A percentile compares a stretch with the other conserved stretches of the same genome.
These are phyloP conservation scores for Drosophila ananassae DNA, from an alignment of 1,140 invertebrate genomes.

Conservation along the genomic window DNA sequence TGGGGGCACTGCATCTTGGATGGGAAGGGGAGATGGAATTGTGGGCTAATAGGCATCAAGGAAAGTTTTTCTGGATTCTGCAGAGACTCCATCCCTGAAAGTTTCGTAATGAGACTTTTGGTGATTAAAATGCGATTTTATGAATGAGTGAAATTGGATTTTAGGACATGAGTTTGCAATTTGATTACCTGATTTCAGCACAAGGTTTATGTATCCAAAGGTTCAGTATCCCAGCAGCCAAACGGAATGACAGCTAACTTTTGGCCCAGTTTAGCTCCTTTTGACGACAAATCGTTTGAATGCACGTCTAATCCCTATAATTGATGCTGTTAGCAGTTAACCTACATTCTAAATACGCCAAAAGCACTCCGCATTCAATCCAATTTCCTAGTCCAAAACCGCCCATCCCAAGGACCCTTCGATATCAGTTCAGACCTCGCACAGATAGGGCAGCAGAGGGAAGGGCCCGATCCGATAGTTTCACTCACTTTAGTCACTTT, in stretches of 20 bases:
- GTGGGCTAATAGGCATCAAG: constrained; percentile 41
- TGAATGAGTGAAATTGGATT: background rate
- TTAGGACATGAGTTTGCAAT: background rate
- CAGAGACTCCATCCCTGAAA: constrained; percentile 11
- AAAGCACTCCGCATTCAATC: constrained; percentile 21
- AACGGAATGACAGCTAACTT: background rate
- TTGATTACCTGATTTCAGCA: background rate
- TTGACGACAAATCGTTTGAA: constrained; percentile 2
- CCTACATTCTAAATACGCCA: constrained; percentile 26
- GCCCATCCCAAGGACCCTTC: constrained; percentile 10
- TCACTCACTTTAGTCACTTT: constrained; percentile 55
- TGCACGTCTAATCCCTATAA: constrained; percentile 5
- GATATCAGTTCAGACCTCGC: background rate
- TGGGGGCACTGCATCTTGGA: background rate
- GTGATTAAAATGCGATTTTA: constrained; percentile 5
- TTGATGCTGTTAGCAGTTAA: constrained; percentile 41
- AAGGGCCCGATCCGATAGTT: constrained; percentile 41
- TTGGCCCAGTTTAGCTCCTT: background rate
- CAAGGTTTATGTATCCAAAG: no score
- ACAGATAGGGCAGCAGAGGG: constrained; percentile 21
- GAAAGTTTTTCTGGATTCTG: constrained; percentile 31
- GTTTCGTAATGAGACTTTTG: constrained; percentile 29
- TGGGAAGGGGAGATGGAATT: background rate
- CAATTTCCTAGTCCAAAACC: constrained; percentile 28
- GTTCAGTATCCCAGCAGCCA: no score